Evolutionary conservation across 2,797 vertebrate genomes (phyloP).

Genomic region (Sarcophilus harrisii): DNA sequence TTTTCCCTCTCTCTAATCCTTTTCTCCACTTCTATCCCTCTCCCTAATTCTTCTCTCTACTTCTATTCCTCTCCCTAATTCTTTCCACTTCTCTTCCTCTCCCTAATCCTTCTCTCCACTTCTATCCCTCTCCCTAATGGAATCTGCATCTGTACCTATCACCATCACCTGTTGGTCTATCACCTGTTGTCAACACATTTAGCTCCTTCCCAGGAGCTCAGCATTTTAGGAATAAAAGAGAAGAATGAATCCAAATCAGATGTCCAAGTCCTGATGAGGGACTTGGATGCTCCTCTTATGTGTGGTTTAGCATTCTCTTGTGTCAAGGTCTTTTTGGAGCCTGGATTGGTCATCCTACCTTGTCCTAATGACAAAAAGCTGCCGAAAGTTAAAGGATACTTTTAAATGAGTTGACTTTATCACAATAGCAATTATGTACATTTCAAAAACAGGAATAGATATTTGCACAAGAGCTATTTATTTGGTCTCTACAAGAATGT

Average conservation of each 20-base stretch:
- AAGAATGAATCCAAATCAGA: neutral
- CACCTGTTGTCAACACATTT: neutral
- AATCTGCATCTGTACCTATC: neutral
- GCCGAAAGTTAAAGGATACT: neutral
- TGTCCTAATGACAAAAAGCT: neutral
- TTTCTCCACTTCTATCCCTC: neutral
- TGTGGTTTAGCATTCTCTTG: neutral
- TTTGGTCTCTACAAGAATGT: neutral
- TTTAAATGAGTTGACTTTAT: neutral
- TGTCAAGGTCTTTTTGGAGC: neutral
- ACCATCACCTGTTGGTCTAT: neutral
- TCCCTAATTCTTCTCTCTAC: neutral
- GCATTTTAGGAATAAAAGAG: neutral
- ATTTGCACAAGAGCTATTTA: neutral
- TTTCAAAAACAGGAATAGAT: neutral
- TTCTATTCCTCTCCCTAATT: neutral
- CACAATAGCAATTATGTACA: neutral
- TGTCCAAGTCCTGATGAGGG: neutral
- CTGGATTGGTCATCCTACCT: neutral
- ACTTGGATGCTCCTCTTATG: neutral
- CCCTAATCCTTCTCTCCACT: neutral
- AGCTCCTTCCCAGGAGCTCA: neutral
- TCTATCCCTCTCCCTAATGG: neutral
- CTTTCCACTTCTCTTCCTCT: neutral
- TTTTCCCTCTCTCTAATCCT: neutral